Evolutionary conservation across 2,113 vertebrate species (phyloP).

Genomic region (Sclerurus mexicanus): DNA sequence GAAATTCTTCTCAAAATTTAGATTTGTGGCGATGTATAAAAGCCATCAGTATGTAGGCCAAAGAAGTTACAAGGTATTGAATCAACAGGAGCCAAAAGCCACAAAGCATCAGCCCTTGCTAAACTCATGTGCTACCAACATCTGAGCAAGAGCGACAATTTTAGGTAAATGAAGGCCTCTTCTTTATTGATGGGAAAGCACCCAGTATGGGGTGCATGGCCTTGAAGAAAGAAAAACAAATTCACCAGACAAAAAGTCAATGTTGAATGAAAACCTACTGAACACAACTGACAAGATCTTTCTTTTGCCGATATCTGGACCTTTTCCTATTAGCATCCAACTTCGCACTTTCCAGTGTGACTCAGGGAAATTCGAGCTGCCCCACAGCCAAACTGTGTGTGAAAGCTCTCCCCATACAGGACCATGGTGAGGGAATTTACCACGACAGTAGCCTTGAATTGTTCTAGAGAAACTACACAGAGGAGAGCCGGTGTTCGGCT

Average conservation of each 20-base stretch:
- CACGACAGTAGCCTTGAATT: neutral
- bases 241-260: neutral
- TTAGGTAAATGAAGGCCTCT: neutral
- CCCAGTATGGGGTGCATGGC: rapidly evolving
- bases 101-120: neutral
- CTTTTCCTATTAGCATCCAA: neutral
- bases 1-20: neutral
- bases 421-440: neutral
- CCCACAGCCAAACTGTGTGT: neutral
- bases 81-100: neutral
- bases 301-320: neutral
- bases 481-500: neutral
- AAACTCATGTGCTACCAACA: neutral
- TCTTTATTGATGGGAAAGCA: neutral
- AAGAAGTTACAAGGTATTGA: neutral
- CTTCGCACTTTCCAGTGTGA: neutral
- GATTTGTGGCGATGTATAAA: neutral
- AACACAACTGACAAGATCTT: neutral
- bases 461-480: neutral
- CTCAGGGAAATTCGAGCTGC: neutral
- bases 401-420: neutral
- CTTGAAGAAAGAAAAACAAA: neutral
- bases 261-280: neutral
- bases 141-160: neutral
- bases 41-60: neutral